Conservation (phyloP, 2,113 vertebrate species). For the Etheostoma spectabile region DNA sequence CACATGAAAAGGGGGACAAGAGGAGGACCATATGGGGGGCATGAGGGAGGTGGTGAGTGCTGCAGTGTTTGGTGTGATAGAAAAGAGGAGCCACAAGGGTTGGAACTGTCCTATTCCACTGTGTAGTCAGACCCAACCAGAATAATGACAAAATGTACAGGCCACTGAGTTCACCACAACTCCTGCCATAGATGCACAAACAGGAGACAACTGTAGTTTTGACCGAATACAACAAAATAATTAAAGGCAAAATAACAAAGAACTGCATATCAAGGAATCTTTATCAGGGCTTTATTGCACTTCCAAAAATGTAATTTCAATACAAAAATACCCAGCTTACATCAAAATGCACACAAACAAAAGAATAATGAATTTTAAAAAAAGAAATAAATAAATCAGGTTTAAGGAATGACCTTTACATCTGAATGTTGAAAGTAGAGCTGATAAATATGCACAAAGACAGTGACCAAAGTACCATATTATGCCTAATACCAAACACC, state of each 20-base stretch:
- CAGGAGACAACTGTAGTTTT: background rate
- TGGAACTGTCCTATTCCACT: slow-evolving; percentile 40
- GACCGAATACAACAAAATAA: background rate
- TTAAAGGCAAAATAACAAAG: slow-evolving; percentile 1
- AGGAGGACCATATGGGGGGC: slow-evolving; percentile 45
- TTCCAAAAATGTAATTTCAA: slow-evolving; percentile 54
- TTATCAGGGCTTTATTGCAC: slow-evolving; percentile 81
- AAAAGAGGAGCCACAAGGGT: slow-evolving; percentile 42
- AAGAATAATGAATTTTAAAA: slow-evolving; percentile 17
- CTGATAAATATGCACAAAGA: slow-evolving; percentile 44
- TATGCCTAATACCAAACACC: slow-evolving; percentile 18
- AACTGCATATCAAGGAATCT: background rate
- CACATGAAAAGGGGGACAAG: slow-evolving; percentile 59
- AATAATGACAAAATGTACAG: slow-evolving; percentile 57
- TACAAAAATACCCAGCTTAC: slow-evolving; percentile 53
- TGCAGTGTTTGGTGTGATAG: slow-evolving; percentile 51
- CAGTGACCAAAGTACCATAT: slow-evolving; percentile 17
- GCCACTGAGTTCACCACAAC: slow-evolving; percentile 33
- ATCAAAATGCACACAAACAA: slow-evolving; percentile 43
- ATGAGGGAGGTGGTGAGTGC: slow-evolving; percentile 58
- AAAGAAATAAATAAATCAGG: slow-evolving; percentile 1
- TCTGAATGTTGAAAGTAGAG: slow-evolving; percentile 14
- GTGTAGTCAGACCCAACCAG: slow-evolving; percentile 54
- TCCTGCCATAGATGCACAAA: slow-evolving; percentile 14
- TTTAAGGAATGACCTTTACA: slow-evolving; percentile 39